Percentiles rank a stretch among this genome's conserved stretches.
phyloP scores from a whole-genome alignment of 2,113 vertebrate species.

The Phocoena phocoena region DNA sequence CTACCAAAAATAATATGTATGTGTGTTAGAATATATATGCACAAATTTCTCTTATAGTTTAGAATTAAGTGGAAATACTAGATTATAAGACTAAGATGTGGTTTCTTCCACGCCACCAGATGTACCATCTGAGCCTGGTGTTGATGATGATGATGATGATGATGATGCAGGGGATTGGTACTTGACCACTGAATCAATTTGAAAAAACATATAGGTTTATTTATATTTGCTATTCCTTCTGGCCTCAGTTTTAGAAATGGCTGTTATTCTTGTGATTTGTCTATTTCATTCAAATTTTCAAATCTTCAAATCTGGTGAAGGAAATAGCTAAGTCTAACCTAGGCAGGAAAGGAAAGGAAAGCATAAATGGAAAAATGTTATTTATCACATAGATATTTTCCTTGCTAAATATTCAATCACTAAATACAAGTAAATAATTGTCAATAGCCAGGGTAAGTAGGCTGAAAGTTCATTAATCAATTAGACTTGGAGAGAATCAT shows the following conservation, averaged over 20 bases:
- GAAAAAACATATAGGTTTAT: background rate
- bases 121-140: accelerated
- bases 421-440: background rate
- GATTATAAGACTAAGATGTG: accelerated
- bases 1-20: background rate
- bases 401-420: background rate
- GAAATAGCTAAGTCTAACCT: background rate
- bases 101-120: background rate
- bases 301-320: background rate
- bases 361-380: background rate
- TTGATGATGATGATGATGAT: accelerated
- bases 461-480: too few species aligned
- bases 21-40: background rate
- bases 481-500: background rate
- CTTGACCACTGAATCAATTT: background rate
- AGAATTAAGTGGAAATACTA: accelerated
- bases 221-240: background rate
- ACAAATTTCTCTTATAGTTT: background rate
- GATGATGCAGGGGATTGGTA: accelerated
- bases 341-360: background rate
- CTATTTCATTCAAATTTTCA: background rate
- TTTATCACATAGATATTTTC: background rate
- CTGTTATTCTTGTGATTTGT: background rate
- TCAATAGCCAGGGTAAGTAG: background rate
- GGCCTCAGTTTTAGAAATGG: background rate